These are phyloP conservation scores for Halyomorpha halys DNA, from an alignment of 1,140 invertebrate species.

Conservation along the genomic window DNA sequence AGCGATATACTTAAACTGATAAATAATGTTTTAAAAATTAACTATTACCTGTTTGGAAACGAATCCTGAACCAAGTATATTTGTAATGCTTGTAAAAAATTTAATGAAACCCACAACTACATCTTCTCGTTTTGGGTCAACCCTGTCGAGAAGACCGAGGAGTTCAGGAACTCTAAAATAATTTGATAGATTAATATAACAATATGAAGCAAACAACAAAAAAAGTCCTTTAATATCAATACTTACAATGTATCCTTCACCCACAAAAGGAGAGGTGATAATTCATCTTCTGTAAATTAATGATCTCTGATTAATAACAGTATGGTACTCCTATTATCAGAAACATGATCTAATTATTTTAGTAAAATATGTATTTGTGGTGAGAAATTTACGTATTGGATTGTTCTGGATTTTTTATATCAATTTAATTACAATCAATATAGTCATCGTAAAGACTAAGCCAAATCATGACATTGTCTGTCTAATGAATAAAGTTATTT, in stretches of 20 bases:
- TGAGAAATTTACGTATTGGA: too few relatives aligned
- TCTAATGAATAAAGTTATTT: too few relatives aligned
- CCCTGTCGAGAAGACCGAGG: conserved; percentile 35
- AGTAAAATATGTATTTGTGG: too few relatives aligned
- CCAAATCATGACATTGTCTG: too few relatives aligned
- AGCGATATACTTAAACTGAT: too few relatives aligned
- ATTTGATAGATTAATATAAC: not conserved
- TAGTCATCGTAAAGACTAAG: too few relatives aligned
- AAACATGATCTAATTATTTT: too few relatives aligned
- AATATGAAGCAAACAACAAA: not conserved
- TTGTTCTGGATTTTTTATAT: too few relatives aligned
- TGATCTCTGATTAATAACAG: too few relatives aligned
- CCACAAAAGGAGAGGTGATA: conserved; percentile 47
- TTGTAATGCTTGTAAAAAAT: conserved; percentile 34
- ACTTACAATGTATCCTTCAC: conserved; percentile 42
- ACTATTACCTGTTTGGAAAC: not conserved
- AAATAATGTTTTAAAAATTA: not conserved
- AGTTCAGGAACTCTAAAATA: conserved; percentile 37
- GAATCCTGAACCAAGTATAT: not conserved
- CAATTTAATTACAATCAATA: too few relatives aligned
- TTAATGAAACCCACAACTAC: conserved; percentile 27
- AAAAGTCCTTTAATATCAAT: conserved; percentile 12
- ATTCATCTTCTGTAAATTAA: conserved; percentile 35
- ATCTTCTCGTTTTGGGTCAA: conserved; percentile 35
- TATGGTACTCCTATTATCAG: too few relatives aligned